Percentiles rank a stretch among this genome's conserved stretches.
Conservation (phyloP, 2,888 invertebrate species). For the Aphodius sticticus region DNA sequence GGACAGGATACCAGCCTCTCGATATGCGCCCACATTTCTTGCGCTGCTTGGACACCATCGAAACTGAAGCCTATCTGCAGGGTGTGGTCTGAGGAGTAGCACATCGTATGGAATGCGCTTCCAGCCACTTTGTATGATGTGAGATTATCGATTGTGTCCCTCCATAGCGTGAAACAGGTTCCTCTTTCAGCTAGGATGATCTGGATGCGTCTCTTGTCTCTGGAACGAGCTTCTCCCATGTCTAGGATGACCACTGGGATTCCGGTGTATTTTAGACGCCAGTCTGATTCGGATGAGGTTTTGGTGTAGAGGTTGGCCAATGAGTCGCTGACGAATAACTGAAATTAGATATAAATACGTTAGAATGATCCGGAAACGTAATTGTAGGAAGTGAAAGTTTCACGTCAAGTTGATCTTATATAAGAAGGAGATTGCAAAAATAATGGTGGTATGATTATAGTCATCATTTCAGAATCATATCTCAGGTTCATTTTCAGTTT, state of each 20-base stretch:
- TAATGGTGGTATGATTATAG: too few species aligned
- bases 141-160: slow-evolving; percentile 81
- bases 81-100: slow-evolving; percentile 78
- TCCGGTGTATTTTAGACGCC: slow-evolving; percentile 80
- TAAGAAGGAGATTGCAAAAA: too few species aligned
- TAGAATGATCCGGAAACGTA: too few species aligned
- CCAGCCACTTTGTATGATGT: slow-evolving; percentile 76
- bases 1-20: slow-evolving; percentile 78
- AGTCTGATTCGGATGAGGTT: slow-evolving; percentile 65
- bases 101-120: slow-evolving; percentile 83
- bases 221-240: slow-evolving; percentile 75
- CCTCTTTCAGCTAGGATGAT: slow-evolving; percentile 64
- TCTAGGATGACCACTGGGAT: slow-evolving; percentile 81
- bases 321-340: slow-evolving; percentile 79
- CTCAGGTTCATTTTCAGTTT: too few species aligned
- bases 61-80: slow-evolving; percentile 82
- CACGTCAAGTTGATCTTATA: too few species aligned
- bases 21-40: slow-evolving; percentile 74
- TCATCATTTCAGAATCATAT: too few species aligned
- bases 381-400: too few species aligned
- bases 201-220: slow-evolving; percentile 66
- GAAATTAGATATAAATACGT: slow-evolving; percentile 43
- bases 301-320: slow-evolving; percentile 77
- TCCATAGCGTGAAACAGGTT: slow-evolving; percentile 83
- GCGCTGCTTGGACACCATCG: slow-evolving; percentile 76